Conservation (phyloP, 2,113 vertebrate genomes). For the Sterrhoptilus dennistouni region DNA sequence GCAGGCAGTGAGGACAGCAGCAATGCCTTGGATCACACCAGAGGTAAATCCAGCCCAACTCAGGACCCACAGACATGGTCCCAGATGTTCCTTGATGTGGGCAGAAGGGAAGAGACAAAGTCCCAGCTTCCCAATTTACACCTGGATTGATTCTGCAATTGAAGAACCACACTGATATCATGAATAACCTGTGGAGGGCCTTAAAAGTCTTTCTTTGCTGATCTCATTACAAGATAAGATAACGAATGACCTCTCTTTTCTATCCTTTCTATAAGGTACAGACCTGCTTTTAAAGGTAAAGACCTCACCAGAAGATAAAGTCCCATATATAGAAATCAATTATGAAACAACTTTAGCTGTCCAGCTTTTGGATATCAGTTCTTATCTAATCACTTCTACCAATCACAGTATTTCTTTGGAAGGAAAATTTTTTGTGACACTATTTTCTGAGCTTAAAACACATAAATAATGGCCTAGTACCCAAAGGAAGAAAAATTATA, state of each 20-base stretch:
- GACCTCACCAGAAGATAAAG: conserved; percentile 5
- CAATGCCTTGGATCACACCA: rapidly evolving
- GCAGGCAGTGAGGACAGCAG: background rate
- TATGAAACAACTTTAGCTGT: background rate
- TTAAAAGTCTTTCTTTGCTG: background rate
- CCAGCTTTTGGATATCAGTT: background rate
- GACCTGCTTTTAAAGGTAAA: conserved; percentile 18
- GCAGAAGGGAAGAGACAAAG: background rate
- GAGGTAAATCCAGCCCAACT: background rate
- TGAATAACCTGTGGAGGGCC: background rate
- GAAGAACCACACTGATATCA: background rate
- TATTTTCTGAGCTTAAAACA: background rate
- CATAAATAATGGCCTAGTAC: background rate
- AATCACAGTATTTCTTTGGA: background rate
- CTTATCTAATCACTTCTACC: background rate
- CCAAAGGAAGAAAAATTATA: background rate
- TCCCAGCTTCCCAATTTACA: background rate
- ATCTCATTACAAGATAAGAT: background rate
- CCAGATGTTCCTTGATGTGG: background rate
- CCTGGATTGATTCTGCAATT: background rate
- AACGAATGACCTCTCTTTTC: background rate
- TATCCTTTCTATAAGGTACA: background rate
- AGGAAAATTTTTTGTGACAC: background rate
- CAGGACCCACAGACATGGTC: background rate
- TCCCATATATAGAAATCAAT: background rate